Conservation (phyloP, 2,888 invertebrate genomes). For the Torymus aiolomorphi region DNA sequence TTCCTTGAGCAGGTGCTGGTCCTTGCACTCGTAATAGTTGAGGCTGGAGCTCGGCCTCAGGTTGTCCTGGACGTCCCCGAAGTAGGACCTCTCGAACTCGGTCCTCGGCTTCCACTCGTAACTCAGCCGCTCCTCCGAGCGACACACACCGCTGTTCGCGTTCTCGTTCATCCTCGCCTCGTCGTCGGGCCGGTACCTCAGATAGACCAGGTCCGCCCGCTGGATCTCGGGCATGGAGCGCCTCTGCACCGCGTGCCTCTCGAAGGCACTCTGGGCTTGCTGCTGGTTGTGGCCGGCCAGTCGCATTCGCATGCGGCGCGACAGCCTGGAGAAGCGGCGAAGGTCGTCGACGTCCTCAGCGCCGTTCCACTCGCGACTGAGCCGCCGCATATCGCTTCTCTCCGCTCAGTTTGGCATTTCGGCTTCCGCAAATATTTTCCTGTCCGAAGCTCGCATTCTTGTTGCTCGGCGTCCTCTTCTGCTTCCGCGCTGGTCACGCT, state of each 20-base stretch:
- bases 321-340: constrained; percentile 59
- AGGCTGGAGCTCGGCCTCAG: constrained; percentile 30
- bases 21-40: constrained; percentile 56
- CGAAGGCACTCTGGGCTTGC: constrained; percentile 50
- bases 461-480: no score
- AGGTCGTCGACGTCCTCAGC: constrained; percentile 67
- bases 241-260: constrained; percentile 64
- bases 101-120: constrained; percentile 69
- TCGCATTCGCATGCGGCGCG: constrained; percentile 48
- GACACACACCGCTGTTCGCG: constrained; percentile 32
- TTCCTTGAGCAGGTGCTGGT: constrained; percentile 38
- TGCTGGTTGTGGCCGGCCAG: constrained; percentile 11
- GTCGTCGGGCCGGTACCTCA: constrained; percentile 57
- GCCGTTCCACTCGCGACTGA: constrained; percentile 66
- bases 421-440: background rate
- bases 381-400: constrained; percentile 57
- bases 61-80: constrained; percentile 59
- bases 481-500: no score
- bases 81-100: constrained; percentile 70
- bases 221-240: constrained; percentile 68
- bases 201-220: constrained; percentile 64
- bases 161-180: constrained; percentile 2
- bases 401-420: constrained; percentile 22
- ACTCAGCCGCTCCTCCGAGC: constrained; percentile 49
- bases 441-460: no score